Evolutionary conservation across 2,888 invertebrate species (phyloP).

Genomic region (Cheiracanthium punctorium): DNA sequence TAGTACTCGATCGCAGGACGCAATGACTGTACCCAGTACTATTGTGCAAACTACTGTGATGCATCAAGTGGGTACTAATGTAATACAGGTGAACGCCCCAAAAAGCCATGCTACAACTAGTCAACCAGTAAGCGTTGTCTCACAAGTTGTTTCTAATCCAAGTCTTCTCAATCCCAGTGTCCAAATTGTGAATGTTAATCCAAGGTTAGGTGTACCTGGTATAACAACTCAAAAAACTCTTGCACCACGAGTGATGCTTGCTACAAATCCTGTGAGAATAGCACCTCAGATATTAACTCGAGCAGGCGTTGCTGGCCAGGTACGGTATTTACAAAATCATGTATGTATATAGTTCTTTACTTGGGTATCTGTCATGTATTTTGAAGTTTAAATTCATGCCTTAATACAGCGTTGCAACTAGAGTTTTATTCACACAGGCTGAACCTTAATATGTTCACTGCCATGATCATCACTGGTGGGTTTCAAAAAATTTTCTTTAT

Average conservation of each 20-base stretch:
- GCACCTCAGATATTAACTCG: slow-evolving; percentile 84
- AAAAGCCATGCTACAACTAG: slow-evolving; percentile 49
- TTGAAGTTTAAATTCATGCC: too few relatives aligned
- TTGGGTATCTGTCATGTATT: too few relatives aligned
- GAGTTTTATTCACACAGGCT: too few relatives aligned
- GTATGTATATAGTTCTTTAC: too few relatives aligned
- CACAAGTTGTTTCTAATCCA: slow-evolving; percentile 66
- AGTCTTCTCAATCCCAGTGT: slow-evolving; percentile 59
- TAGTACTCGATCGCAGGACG: slow-evolving; percentile 12
- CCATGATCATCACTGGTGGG: too few relatives aligned
- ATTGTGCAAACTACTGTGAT: slow-evolving; percentile 35
- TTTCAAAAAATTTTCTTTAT: too few relatives aligned
- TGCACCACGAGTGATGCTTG: slow-evolving; percentile 85
- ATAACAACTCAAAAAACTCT: slow-evolving; percentile 83
- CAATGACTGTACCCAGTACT: slow-evolving; percentile 18
- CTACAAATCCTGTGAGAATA: slow-evolving; percentile 75
- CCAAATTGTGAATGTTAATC: slow-evolving; percentile 65
- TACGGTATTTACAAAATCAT: slow-evolving; percentile 15
- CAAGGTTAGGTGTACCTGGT: slow-evolving; percentile 74
- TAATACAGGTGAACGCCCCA: slow-evolving; percentile 46
- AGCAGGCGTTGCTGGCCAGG: slow-evolving; percentile 62
- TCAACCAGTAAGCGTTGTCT: slow-evolving; percentile 61
- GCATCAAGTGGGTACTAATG: slow-evolving; percentile 29
- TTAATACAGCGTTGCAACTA: too few relatives aligned
- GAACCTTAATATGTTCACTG: too few relatives aligned